These are phyloP conservation scores for Drosophila infuscata DNA, from an alignment of 2,888 invertebrate species.

Conservation along the genomic window DNA sequence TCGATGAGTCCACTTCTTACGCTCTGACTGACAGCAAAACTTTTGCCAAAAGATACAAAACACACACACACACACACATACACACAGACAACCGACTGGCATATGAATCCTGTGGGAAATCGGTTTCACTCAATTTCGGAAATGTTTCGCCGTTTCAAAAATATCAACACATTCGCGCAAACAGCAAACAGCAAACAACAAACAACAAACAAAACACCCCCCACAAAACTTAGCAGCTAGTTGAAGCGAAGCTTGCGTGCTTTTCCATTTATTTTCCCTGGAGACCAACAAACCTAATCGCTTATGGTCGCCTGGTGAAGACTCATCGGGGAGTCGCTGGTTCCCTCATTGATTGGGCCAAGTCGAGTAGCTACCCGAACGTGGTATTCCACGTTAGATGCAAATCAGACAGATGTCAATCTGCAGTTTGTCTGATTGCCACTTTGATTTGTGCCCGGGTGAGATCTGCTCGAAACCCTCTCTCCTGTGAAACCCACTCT, in stretches of 20 bases:
- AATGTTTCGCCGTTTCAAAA: constrained; percentile 65
- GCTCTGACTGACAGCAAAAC: constrained; percentile 53
- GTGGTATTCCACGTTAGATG: constrained; percentile 44
- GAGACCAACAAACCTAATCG: constrained; percentile 81
- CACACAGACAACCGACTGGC: constrained; percentile 20
- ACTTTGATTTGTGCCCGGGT: constrained; percentile 50
- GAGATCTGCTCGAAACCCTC: constrained; percentile 8
- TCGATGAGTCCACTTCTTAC: constrained; percentile 46
- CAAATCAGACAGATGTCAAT: constrained; percentile 77
- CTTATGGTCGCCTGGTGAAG: constrained; percentile 72
- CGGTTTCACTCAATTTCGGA: constrained; percentile 78
- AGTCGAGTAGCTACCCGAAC: constrained; percentile 43
- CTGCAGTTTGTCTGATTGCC: constrained; percentile 72
- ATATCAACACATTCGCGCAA: constrained; percentile 59
- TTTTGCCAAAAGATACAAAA: constrained; percentile 33
- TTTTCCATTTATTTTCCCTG: constrained; percentile 47
- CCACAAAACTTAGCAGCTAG: constrained; percentile 10
- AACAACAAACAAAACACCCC: constrained; percentile 33
- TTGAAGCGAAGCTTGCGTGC: background rate
- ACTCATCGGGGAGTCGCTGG: constrained; percentile 61
- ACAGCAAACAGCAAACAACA: background rate
- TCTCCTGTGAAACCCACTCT: background rate
- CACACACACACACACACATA: constrained; percentile 21
- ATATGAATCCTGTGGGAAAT: constrained; percentile 75
- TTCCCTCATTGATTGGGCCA: constrained; percentile 53